Evolutionary conservation across 2,888 invertebrate species (phyloP), one percentile per base, ranked within the genome.

Genomic region (Schizaphis graminum): DNA sequence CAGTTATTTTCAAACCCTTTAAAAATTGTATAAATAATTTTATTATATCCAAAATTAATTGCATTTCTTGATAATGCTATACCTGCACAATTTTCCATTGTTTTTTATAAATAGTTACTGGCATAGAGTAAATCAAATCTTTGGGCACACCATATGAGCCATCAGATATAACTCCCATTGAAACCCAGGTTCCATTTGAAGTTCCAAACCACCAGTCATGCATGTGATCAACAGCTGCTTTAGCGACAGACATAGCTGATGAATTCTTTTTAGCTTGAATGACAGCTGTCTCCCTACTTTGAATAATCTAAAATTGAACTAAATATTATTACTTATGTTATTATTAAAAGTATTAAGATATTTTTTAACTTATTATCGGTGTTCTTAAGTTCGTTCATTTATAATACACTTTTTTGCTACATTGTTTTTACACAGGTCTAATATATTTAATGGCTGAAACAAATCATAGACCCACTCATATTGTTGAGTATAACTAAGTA

Each of bases 161-260:
- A 96, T 99, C 99, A 8, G 99, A 99, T 21, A 98, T 96, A 2
- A 99, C 99, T 85, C 98, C 99, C 99, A 99, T 99, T 94, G 99
- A 99, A 88, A 98, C 98, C 96, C 97, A 98, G 94, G 97, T 96
- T 89, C 97, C 98, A 0, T 96, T 95, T 53, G 97, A 96, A 4
- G 99, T 98, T 88, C 99, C 99, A 95, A 97, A 96, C 97, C 98
- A 99, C 99, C 99, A 99, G 96, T 99, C 99, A 95, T 97, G 97
- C 98, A 99, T 99, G 96, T 99, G 99, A 96, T 99, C 99, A 95
- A 98, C 98, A 56, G 99, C 99, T 49, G 99, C 99, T 96, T 99
- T 99, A 35, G 99, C 99, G 4, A 99, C 99, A 56, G 99, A 99
- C 97, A 99, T 98, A 5, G 99, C 99, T 10, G 99, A 99, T 0